Conservation (phyloP, 2,797 vertebrate genomes). For the Mus spretus region DNA sequence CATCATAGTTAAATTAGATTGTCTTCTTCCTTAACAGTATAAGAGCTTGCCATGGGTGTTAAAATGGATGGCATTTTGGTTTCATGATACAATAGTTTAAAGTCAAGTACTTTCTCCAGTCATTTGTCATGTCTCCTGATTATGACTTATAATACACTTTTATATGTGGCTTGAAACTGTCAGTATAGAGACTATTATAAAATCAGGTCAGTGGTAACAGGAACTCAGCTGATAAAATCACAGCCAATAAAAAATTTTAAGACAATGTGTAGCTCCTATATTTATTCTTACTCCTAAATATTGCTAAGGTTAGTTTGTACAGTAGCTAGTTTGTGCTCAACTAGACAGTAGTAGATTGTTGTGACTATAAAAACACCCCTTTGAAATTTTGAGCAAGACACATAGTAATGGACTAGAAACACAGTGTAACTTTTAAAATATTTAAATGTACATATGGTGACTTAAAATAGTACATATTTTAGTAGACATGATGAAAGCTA, state of each 20-base stretch:
- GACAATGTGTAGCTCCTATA: neutral
- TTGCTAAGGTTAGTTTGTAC: conserved; percentile 16
- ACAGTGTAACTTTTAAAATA: conserved; percentile 7
- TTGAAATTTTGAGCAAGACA: conserved; percentile 57
- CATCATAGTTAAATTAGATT: neutral
- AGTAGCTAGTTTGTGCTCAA: conserved; percentile 15
- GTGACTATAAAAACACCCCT: neutral
- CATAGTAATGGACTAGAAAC: conserved; percentile 6
- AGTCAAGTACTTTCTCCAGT: neutral
- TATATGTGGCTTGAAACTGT: conserved; percentile 49
- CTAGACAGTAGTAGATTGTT: neutral
- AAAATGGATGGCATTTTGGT: conserved; percentile 23
- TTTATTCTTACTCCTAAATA: conserved; percentile 17
- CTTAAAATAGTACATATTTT: conserved; percentile 32
- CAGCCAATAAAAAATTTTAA: conserved; percentile 26
- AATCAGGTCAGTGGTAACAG: conserved; percentile 46
- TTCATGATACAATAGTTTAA: neutral
- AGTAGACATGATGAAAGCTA: conserved; percentile 29
- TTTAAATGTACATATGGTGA: neutral
- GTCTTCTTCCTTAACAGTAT: conserved; percentile 1
- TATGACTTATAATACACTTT: neutral
- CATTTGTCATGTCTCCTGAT: conserved; percentile 12
- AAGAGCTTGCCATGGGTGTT: neutral
- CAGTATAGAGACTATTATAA: conserved; percentile 18
- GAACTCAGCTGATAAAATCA: conserved; percentile 32